Evolutionary conservation across 2,113 vertebrate genomes (phyloP), one percentile per base, ranked within the genome.

Genomic region (Potamarius usumacintae): DNA sequence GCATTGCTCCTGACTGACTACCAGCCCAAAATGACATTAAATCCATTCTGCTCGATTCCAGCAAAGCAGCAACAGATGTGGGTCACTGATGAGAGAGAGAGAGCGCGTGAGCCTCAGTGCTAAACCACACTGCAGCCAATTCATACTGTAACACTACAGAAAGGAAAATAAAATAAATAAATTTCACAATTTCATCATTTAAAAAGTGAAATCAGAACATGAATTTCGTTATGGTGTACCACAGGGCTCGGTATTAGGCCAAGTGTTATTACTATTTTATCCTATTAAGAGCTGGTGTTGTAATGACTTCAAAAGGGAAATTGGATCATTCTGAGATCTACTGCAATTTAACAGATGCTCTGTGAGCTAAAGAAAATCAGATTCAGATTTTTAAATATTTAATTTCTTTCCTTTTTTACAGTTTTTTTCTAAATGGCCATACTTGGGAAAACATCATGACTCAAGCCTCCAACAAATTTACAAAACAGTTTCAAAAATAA

Each of bases 11-110:
- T 57, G n/a, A 85, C 14, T 83, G 81, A 87, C 74, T 60, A 82
- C 14, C 82, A 48, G 71, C 76, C 50, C 78, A 78, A 86, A 88
- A 86, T 86, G 83, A 74, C 81, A 84, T 81, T 76, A 84, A 85
- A 88, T 81, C 74, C 81, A 86, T 86, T 80, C 84, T 78, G 30
- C 84, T 52, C 62, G 55, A 53, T 50, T 42, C 42, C 77, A 81
- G 77, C 53, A 76, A 86, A 69, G 50, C 77, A 71, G 77, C 77
- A 71, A 86, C 78, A 86, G 89, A 86, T 83, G 87, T 60, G 60
- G 25, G 50, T 48, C 58, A 80, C 60, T 62, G 72, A 80, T 72
- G 65, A 58, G 52, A 72, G 48, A 42, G 48, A 42, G 52, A 72
- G 57, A 42, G 60, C 7, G 65, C 57, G 4, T 60, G 4, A 25